phyloP scores from a whole-genome alignment of 2,888 invertebrate species.

The Tenodera sinensis region DNA sequence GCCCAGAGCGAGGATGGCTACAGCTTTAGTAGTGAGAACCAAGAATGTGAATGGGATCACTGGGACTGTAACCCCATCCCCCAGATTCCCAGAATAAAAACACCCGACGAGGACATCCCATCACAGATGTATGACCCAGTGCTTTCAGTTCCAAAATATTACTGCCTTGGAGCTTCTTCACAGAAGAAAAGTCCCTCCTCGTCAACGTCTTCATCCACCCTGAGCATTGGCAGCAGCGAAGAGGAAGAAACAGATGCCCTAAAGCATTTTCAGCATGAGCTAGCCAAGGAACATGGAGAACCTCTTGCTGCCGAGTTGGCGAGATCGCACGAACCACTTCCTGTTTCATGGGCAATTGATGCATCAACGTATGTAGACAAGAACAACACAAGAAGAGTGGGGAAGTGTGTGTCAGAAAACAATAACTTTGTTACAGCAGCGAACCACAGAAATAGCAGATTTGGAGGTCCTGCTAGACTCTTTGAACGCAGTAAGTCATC shows the following conservation, averaged over 20 bases:
- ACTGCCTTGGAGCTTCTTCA: slow-evolving; percentile 29
- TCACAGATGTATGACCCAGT: slow-evolving; percentile 28
- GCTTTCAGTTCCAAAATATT: slow-evolving; percentile 31
- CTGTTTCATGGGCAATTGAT: slow-evolving; percentile 8
- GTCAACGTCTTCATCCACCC: not conserved
- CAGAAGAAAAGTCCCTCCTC: not conserved
- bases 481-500: slow-evolving; percentile 3
- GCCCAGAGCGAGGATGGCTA: not conserved
- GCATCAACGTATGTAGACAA: not conserved
- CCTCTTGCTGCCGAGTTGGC: slow-evolving; percentile 19
- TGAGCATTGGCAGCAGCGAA: not conserved
- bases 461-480: not conserved
- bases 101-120: not conserved
- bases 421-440: not conserved
- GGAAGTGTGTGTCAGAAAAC: not conserved
- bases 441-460: not conserved
- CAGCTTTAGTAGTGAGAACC: not conserved
- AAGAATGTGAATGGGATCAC: slow-evolving; percentile 14
- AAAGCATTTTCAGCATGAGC: slow-evolving; percentile 16
- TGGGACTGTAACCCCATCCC: slow-evolving; percentile 16
- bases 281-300: not conserved
- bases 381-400: not conserved
- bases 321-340: slow-evolving; percentile 12
- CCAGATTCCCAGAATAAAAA: not conserved
- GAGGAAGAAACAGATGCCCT: slow-evolving; percentile 21